Percentiles rank a stretch among this genome's conserved stretches.
phyloP scores from a whole-genome alignment of 2,797 vertebrate genomes.

The Semaprochilodus insignis region DNA sequence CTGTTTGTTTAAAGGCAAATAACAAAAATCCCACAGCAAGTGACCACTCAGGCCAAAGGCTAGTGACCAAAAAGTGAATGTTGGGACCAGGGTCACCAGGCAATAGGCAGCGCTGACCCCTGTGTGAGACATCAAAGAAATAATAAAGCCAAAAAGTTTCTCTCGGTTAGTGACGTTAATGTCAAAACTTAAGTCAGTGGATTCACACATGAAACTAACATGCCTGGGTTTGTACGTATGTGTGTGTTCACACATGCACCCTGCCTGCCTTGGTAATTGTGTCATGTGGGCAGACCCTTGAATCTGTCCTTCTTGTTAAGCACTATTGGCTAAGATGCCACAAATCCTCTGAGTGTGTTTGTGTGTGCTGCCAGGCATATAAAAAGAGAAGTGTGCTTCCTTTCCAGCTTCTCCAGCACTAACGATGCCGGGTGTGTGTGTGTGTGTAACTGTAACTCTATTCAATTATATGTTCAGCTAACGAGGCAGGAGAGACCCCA shows the following conservation, averaged over 20 bases:
- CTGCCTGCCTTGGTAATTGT: no score
- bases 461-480: conserved; percentile 77
- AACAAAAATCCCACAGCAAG: no score
- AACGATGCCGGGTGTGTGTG: neutral
- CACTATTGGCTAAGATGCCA: neutral
- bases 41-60: no score
- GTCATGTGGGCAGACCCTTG: neutral
- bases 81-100: no score
- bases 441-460: conserved; percentile 3
- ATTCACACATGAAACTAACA: neutral
- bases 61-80: no score
- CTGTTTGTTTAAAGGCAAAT: no score
- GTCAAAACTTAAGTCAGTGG: neutral
- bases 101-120: no score
- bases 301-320: neutral
- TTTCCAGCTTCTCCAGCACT: neutral
- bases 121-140: no score
- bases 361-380: neutral
- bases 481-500: conserved; percentile 94
- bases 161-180: neutral
- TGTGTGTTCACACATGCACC: neutral
- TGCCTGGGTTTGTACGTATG: neutral
- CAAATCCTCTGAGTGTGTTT: neutral
- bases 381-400: neutral
- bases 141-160: no score